Conservation (phyloP, 2,113 vertebrate species). For the Clarias gariepinus region DNA sequence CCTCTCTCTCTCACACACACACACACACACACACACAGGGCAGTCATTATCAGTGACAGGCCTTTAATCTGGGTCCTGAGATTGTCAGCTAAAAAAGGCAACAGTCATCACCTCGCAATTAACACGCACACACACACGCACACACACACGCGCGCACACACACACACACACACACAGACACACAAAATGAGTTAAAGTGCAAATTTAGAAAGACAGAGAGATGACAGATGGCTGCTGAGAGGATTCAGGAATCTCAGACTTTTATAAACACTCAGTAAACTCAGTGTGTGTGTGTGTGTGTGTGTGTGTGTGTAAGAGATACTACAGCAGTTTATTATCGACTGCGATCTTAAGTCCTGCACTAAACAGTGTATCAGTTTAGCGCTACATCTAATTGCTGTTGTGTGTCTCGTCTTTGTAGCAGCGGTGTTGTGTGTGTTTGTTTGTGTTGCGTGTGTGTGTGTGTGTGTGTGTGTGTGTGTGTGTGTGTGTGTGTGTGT, state of each 20-base stretch:
- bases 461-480: neutral
- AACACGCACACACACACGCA: neutral
- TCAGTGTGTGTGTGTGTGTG: too few relatives aligned
- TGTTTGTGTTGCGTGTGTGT: too few relatives aligned
- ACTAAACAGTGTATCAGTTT: neutral
- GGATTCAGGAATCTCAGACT: neutral
- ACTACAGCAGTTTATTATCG: neutral
- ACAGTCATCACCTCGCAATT: constrained; percentile 2
- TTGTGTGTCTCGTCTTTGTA: neutral
- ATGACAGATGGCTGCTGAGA: neutral
- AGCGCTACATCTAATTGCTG: neutral
- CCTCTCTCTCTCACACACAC: neutral
- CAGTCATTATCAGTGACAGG: constrained; percentile 27
- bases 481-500: neutral
- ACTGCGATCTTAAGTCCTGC: neutral
- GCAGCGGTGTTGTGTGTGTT: neutral
- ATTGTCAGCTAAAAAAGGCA: constrained; percentile 13
- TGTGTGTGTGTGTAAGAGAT: neutral
- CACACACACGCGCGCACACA: neutral
- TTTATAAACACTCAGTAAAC: too few relatives aligned
- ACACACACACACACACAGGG: neutral
- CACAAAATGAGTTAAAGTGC: neutral
- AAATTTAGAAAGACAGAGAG: neutral
- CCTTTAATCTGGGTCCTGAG: neutral
- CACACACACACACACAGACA: neutral